Percentiles rank a stretch among this genome's conserved stretches.
These are phyloP conservation scores for Neoascia interrupta DNA, from an alignment of 2,888 invertebrate genomes.

Conservation along the genomic window DNA sequence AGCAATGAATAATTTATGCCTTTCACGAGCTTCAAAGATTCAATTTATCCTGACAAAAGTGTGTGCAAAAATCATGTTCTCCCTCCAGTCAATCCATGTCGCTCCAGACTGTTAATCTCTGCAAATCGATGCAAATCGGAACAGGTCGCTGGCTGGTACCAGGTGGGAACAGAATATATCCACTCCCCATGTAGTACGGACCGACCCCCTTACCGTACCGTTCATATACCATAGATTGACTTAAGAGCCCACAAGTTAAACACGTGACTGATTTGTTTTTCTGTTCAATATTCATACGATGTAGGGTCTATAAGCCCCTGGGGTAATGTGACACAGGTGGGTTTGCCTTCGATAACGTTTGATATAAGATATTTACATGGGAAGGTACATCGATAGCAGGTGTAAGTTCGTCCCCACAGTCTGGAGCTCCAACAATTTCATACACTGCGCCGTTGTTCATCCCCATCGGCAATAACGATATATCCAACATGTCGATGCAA, in stretches of 20 bases:
- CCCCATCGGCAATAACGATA: conserved; percentile 20
- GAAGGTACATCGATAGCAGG: conserved; percentile 34
- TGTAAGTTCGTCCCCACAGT: conserved; percentile 28
- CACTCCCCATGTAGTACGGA: too few relatives aligned
- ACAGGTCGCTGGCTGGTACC: too few relatives aligned
- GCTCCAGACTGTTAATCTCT: conserved; percentile 34
- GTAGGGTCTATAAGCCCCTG: conserved; percentile 14
- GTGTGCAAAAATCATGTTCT: conserved; percentile 16
- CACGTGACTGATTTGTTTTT: conserved; percentile 57
- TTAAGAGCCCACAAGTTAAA: conserved; percentile 52
- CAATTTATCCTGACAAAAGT: too few relatives aligned
- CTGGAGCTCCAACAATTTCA: not conserved
- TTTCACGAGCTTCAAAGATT: conserved; percentile 47
- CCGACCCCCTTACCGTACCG: not conserved
- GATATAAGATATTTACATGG: conserved; percentile 38
- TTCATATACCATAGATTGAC: conserved; percentile 12
- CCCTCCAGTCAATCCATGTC: conserved; percentile 1
- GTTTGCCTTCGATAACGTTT: conserved; percentile 21
- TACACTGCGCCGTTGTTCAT: not conserved
- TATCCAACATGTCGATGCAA: conserved; percentile 44
- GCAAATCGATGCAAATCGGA: conserved; percentile 27
- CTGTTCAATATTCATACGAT: conserved; percentile 47
- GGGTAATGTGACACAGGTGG: conserved; percentile 2
- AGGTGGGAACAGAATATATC: not conserved
- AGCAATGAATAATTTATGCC: too few relatives aligned